Conservation (phyloP, 2,888 invertebrate genomes). For the Coelinius sp. region DNA sequence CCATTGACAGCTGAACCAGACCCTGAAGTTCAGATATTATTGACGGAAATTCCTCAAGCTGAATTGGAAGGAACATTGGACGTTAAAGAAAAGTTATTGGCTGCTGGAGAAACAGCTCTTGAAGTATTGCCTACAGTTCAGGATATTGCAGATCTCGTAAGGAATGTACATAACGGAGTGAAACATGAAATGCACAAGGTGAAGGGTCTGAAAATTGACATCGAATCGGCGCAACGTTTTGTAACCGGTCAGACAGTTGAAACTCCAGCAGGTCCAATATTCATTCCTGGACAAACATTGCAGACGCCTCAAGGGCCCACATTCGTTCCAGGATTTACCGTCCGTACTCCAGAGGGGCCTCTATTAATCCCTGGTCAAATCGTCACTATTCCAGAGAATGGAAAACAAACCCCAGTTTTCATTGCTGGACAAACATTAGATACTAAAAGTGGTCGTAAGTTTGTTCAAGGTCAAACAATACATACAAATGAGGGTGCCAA, state of each 20-base stretch:
- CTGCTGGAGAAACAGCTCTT: constrained; percentile 72
- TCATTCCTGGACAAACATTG: constrained; percentile 83
- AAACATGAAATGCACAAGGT: constrained; percentile 76
- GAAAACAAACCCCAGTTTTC: constrained; percentile 75
- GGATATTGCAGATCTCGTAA: constrained; percentile 77
- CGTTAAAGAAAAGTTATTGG: constrained; percentile 75
- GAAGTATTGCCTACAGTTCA: constrained; percentile 76
- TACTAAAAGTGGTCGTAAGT: constrained; percentile 73
- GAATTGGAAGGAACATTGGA: constrained; percentile 76
- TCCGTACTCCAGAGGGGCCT: constrained; percentile 79
- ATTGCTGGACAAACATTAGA: constrained; percentile 79
- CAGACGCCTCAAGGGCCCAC: constrained; percentile 78
- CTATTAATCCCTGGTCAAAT: constrained; percentile 83
- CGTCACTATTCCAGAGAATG: constrained; percentile 72
- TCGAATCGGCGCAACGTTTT: constrained; percentile 79
- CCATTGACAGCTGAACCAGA: constrained; percentile 74
- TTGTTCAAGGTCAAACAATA: constrained; percentile 78
- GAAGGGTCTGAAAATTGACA: constrained; percentile 77
- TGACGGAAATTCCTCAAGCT: constrained; percentile 74
- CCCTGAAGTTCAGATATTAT: constrained; percentile 70
- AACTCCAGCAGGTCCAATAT: constrained; percentile 79
- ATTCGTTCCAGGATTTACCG: constrained; percentile 82
- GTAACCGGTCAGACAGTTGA: constrained; percentile 81
- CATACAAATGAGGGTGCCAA: constrained; percentile 74
- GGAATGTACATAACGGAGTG: constrained; percentile 72